These are phyloP conservation scores for Denticeps clupeoides DNA, from an alignment of 2,797 vertebrate species.

Conservation along the genomic window DNA sequence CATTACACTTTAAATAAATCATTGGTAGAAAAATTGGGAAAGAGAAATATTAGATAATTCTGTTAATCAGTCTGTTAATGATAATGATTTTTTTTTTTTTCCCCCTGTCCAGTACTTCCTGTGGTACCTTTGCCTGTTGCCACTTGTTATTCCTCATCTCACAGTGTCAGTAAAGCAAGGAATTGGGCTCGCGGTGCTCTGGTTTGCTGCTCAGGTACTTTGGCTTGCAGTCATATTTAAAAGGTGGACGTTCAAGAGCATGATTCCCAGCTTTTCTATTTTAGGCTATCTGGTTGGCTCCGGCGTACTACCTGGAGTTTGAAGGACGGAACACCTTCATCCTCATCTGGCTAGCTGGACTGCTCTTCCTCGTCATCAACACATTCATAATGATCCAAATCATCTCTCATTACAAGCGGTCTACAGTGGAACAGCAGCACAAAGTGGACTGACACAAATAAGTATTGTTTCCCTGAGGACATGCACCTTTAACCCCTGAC, in stretches of 20 bases:
- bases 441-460: constrained; percentile 15
- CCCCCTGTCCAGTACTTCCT: constrained; percentile 65
- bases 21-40: too few species aligned
- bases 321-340: constrained; percentile 77
- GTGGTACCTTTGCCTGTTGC: constrained; percentile 90
- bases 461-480: too few species aligned
- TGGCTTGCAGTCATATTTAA: too few species aligned
- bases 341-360: constrained; percentile 73
- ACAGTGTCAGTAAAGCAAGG: constrained; percentile 55
- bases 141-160: constrained; percentile 70
- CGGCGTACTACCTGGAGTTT: constrained; percentile 85
- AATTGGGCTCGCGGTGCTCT: constrained; percentile 60
- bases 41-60: too few species aligned
- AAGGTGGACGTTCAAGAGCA: too few species aligned
- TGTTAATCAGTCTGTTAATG: too few species aligned
- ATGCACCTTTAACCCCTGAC: too few species aligned
- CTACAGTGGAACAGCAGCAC: not conserved
- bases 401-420: constrained; percentile 66
- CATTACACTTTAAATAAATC: too few species aligned
- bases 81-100: not conserved
- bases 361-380: constrained; percentile 81
- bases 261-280: not conserved
- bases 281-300: constrained; percentile 74
- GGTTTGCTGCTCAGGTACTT: constrained; percentile 77
- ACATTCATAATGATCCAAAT: constrained; percentile 72